Evolutionary conservation across 2,797 vertebrate genomes (phyloP), one percentile per base, ranked within the genome.

Genomic region (Epinephelus coioides): DNA sequence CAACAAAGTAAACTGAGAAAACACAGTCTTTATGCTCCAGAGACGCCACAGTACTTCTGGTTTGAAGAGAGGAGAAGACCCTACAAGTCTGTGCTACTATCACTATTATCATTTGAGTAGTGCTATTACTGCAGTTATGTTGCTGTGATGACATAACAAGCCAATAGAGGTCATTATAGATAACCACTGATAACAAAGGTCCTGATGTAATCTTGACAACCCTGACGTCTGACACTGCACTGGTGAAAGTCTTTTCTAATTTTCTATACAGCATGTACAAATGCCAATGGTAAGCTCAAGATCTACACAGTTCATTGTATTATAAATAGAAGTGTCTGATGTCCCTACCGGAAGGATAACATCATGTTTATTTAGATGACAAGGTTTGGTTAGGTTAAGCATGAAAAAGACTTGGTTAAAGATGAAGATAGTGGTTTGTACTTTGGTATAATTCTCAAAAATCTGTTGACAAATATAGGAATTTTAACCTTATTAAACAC

Each of bases 1-100:
- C 53, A 86, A 49, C 30, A 79, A 38, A 51, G 23, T 30, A 73
- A 67, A 72, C 0, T 8, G 50, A 76, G 30, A 53, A 49, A 72
- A 83, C 12, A 67, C 27, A 6, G 6, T 34, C 13, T 68, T 43
- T 18, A 46, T 44, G 21, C 73, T 64, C 8, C 15, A 71, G 11
- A 70, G 47, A 38, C 19, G 68, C 18, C 3, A 69, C 27, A 27
- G 43, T 50, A 51, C 14, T 56, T 60, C 10, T 54, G 8, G 13
- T 74, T 62, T 66, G 13, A 66, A 66, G 62, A 23, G 2, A 50
- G 9, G 1, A 50, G 9, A 63, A n/a, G 7, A 25, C 43, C 12
- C 3, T 44, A 44, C 14, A 25, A 4, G 3, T n/a, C 51, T 49
- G 19, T 6, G 11, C 5, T 30, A 27, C 23, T 49, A 10, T 19